These are phyloP conservation scores for Microchirus variegatus DNA, from an alignment of 2,797 vertebrate species.

Conservation along the genomic window DNA sequence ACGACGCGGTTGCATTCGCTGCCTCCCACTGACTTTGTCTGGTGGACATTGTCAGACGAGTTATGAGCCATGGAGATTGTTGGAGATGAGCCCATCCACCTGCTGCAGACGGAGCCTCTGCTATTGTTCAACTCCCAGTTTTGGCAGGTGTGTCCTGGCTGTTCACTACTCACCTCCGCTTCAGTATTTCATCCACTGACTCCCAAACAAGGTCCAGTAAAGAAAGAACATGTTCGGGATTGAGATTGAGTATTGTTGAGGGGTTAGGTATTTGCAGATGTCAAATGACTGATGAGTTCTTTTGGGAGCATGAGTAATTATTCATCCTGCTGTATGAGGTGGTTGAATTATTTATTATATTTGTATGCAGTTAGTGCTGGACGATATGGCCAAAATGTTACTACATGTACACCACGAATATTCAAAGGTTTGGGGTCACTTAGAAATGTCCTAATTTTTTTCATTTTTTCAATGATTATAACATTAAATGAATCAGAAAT, in stretches of 20 bases:
- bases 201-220: background rate
- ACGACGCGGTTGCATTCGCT: conserved; percentile 34
- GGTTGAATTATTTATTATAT: too few species aligned
- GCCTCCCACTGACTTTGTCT: conserved; percentile 20
- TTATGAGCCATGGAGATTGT: conserved; percentile 20
- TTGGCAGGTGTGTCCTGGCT: background rate
- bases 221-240: background rate
- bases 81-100: conserved; percentile 25
- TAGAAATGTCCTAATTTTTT: too few species aligned
- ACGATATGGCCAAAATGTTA: too few species aligned
- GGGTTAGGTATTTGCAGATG: background rate
- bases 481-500: too few species aligned
- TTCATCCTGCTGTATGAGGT: too few species aligned
- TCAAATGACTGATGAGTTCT: background rate
- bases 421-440: too few species aligned
- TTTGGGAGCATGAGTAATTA: too few species aligned
- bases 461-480: too few species aligned
- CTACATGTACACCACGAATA: too few species aligned
- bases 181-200: background rate
- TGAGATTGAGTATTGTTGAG: background rate
- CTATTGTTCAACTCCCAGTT: background rate
- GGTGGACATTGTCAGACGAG: conserved; percentile 21
- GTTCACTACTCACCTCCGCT: background rate
- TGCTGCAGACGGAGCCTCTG: conserved; percentile 18
- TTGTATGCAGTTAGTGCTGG: too few species aligned